Evolutionary conservation across 2,113 vertebrate genomes (phyloP).

Genomic region (Poeciliopsis prolifica): DNA sequence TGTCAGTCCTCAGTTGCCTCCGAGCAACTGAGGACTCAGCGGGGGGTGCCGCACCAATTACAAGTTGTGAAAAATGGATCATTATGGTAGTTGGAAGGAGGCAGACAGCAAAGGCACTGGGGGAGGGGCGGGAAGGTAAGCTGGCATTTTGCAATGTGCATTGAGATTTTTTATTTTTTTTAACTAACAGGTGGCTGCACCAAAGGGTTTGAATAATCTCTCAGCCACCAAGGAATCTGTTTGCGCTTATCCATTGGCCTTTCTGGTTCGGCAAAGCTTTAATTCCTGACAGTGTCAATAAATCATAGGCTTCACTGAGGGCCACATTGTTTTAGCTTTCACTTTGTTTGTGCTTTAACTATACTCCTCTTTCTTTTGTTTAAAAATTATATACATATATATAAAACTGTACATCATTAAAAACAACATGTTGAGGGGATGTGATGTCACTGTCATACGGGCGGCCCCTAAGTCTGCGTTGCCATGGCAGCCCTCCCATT

Average conservation of each 20-base stretch:
- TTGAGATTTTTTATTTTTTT: background rate
- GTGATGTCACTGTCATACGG: constrained; percentile 54
- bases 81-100: constrained; percentile 47
- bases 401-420: background rate
- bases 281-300: background rate
- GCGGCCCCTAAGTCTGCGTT: constrained; percentile 52
- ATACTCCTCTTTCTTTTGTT: background rate
- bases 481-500: constrained; percentile 70
- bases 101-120: constrained; percentile 27
- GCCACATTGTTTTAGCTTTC: background rate
- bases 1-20: constrained; percentile 27
- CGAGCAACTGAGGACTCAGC: constrained; percentile 25
- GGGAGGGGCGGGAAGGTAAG: constrained; percentile 12
- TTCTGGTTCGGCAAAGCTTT: background rate
- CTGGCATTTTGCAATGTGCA: background rate
- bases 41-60: constrained; percentile 50
- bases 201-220: background rate
- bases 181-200: background rate
- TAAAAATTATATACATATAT: background rate
- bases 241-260: background rate
- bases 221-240: background rate
- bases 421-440: constrained; percentile 3
- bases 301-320: background rate
- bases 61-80: constrained; percentile 45
- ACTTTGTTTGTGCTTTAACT: background rate